These are phyloP conservation scores for Phenganax subtilis DNA, from an alignment of 92 coral and sea anemone species.

Conservation along the genomic window DNA sequence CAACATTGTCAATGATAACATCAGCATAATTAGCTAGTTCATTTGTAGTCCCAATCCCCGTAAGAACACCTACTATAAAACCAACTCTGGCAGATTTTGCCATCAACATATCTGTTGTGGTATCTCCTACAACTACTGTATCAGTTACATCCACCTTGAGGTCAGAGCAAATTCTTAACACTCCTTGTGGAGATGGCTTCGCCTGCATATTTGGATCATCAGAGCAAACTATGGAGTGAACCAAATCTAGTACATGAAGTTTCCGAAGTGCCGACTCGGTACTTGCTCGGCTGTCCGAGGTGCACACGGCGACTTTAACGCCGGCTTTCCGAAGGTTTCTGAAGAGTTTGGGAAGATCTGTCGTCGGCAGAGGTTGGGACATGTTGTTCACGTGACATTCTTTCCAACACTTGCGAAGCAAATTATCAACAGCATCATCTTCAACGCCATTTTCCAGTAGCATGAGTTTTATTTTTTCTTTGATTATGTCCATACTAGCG, in stretches of 20 bases:
- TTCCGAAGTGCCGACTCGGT: slow-evolving; percentile 79
- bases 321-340: slow-evolving; percentile 64
- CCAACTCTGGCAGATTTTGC: slow-evolving; percentile 90
- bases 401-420: slow-evolving; percentile 68
- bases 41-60: slow-evolving; percentile 71
- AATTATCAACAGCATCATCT: slow-evolving; percentile 40
- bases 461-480: slow-evolving; percentile 66
- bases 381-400: slow-evolving; percentile 72
- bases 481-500: slow-evolving; percentile 80
- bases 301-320: slow-evolving; percentile 83
- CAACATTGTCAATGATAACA: slow-evolving; percentile 66
- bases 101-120: slow-evolving; percentile 85
- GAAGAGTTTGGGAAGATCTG: slow-evolving; percentile 70
- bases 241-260: slow-evolving; percentile 62
- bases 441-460: slow-evolving; percentile 66
- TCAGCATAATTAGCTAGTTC: slow-evolving; percentile 80
- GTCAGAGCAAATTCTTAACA: slow-evolving; percentile 74
- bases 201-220: slow-evolving; percentile 75
- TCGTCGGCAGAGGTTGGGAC: slow-evolving; percentile 64
- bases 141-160: slow-evolving; percentile 64
- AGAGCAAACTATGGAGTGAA: slow-evolving; percentile 78
- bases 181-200: slow-evolving; percentile 88
- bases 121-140: slow-evolving; percentile 83
- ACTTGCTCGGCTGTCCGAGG: slow-evolving; percentile 78
- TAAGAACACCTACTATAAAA: slow-evolving; percentile 76